phyloP scores from a whole-genome alignment of 2,113 vertebrate genomes.

The Chaenogobius annularis region DNA sequence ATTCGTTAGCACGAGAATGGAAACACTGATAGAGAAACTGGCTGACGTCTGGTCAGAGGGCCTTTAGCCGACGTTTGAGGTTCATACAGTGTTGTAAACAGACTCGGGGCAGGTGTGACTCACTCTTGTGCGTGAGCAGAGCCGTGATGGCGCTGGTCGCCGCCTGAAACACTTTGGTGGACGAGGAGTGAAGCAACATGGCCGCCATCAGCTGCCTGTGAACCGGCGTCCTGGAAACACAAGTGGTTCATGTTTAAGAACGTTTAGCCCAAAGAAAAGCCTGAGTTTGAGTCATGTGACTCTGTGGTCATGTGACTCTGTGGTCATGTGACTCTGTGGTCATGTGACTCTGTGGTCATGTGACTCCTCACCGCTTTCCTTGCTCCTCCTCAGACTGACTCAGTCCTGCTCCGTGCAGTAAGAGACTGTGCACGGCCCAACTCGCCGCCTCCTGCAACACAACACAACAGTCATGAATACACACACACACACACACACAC shows the following conservation, averaged over 20 bases:
- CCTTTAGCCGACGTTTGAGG: too few relatives aligned
- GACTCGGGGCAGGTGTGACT: constrained; percentile 36
- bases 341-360: too few relatives aligned
- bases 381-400: constrained; percentile 82
- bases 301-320: too few relatives aligned
- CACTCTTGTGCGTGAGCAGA: constrained; percentile 85
- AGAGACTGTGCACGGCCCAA: constrained; percentile 89
- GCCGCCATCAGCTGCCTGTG: constrained; percentile 89
- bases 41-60: too few relatives aligned
- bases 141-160: constrained; percentile 83
- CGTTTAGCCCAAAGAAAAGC: too few relatives aligned
- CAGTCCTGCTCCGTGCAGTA: constrained; percentile 81
- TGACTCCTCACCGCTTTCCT: constrained; percentile 78
- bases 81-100: too few relatives aligned
- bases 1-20: too few relatives aligned
- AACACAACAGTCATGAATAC: not conserved
- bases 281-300: too few relatives aligned
- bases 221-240: constrained; percentile 81
- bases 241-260: not conserved
- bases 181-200: constrained; percentile 89
- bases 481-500: too few relatives aligned
- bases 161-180: constrained; percentile 86
- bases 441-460: constrained; percentile 86
- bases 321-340: too few relatives aligned
- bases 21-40: too few relatives aligned